Base-by-base conservation (phyloP, 2,888 invertebrate species). In the Diadromus collaris region DNA sequence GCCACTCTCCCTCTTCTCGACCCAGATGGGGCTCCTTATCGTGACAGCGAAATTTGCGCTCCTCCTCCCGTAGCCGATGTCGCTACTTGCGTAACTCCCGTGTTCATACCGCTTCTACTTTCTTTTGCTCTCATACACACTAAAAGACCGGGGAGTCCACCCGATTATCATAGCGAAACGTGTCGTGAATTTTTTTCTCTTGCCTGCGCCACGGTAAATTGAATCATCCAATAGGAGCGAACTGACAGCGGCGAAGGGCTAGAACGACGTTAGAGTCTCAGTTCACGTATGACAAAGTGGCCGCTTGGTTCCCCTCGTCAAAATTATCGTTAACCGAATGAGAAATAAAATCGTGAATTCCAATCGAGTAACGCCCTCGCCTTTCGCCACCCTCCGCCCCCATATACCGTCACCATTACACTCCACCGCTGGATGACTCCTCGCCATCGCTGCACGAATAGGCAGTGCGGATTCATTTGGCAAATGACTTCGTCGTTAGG, bases 391-490 rank as follows among this genome's bases (percentile, higher is more conserved):
- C 74, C 70, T 67, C 61, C 44, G 54, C 29, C 41, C 38, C 48
- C 4, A 41, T 41, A 71, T 46, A 46, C 21, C 10, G 19, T 38
- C 4, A 48, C n/a, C 41, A 61, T 76, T 41, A 69, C 27, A 29
- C 38, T 21, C 46, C 38, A 24, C 19, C 44, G 41, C 58, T 56
- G 21, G 46, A 27, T 29, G 10, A 48, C 38, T 64, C 44, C 60
- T 41, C 58, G 68, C 44, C 68, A 24, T 63, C 63, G 38, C 56
- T 38, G 71, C 44, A 46, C 67, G 54, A 64, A 65, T 71, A 60
- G 73, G 71, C 72, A 74, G 72, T 27, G 76, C 27, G 29, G 80
- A 86, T 86, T 86, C 86, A 86, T 86, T 85, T 86, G 74, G 85
- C 83, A 86, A 86, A 86, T 86, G 84, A 85, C 83, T 79, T 80